Evolutionary conservation across 2,797 vertebrate genomes (phyloP).

Genomic region (Psittacula echo): DNA sequence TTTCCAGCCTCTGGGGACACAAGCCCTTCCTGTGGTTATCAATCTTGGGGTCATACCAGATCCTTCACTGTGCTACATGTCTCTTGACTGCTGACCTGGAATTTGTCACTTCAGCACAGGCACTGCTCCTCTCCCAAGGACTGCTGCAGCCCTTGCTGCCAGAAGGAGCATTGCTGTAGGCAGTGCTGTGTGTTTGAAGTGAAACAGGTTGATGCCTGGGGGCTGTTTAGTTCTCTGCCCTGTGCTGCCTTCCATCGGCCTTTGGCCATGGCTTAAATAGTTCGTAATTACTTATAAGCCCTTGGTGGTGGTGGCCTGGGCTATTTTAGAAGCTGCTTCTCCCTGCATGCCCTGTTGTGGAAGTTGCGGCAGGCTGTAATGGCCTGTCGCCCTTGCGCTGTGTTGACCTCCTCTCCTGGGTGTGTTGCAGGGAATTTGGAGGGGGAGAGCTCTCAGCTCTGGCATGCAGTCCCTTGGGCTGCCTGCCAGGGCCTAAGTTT

Average conservation of each 20-base stretch:
- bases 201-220: neutral
- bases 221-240: neutral
- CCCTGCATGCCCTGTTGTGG: constrained; percentile 63
- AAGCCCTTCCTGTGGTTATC: neutral
- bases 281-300: constrained; percentile 49
- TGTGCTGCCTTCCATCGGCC: constrained; percentile 11
- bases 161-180: neutral
- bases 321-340: constrained; percentile 57
- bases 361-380: constrained; percentile 38
- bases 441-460: constrained; percentile 27
- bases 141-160: neutral
- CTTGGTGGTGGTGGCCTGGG: neutral
- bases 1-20: neutral
- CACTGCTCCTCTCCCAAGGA: neutral
- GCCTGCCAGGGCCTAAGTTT: constrained; percentile 54
- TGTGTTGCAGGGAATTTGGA: constrained; percentile 21
- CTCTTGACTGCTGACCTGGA: neutral
- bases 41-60: neutral
- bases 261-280: constrained; percentile 16
- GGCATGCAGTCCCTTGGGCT: constrained; percentile 6
- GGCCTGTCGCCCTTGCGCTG: neutral
- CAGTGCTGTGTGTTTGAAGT: neutral
- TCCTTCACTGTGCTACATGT: neutral
- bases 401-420: constrained; percentile 46
- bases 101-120: neutral